Conservation (phyloP, 2,113 vertebrate genomes). For the Cyprinodon brontotheroides region DNA sequence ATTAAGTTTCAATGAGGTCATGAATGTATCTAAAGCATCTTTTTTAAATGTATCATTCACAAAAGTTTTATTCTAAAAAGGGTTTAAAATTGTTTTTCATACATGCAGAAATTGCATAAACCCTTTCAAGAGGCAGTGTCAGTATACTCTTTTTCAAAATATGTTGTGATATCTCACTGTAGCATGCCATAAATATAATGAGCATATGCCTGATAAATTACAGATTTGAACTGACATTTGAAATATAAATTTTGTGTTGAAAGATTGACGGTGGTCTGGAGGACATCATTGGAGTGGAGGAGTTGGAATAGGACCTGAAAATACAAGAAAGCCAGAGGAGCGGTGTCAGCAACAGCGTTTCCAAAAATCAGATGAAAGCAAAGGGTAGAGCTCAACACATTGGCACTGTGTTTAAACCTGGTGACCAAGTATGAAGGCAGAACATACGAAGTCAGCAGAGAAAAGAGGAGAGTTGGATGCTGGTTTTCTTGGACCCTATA, state of each 20-base stretch:
- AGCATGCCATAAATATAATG: too few relatives aligned
- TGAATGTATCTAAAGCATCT: background rate
- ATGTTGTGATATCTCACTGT: too few relatives aligned
- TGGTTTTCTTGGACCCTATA: background rate
- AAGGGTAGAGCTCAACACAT: background rate
- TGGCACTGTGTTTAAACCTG: background rate
- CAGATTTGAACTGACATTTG: background rate
- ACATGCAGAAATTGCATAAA: background rate
- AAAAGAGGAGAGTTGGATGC: constrained; percentile 4
- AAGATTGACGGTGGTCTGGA: background rate
- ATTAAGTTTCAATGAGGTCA: background rate
- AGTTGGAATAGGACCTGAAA: background rate
- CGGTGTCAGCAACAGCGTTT: background rate
- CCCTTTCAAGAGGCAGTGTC: background rate
- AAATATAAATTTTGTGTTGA: background rate
- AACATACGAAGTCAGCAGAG: background rate
- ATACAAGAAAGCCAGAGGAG: background rate
- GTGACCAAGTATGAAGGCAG: constrained; percentile 2
- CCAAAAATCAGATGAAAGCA: background rate
- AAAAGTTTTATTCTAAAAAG: background rate
- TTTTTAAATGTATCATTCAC: background rate
- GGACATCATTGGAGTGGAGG: background rate
- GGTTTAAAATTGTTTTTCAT: background rate
- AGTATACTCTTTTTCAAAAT: too few relatives aligned
- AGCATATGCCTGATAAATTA: background rate